Percentiles rank a stretch among this genome's conserved stretches.
phyloP scores from a whole-genome alignment of 2,888 invertebrate genomes.

The Diarsia brunnea region DNA sequence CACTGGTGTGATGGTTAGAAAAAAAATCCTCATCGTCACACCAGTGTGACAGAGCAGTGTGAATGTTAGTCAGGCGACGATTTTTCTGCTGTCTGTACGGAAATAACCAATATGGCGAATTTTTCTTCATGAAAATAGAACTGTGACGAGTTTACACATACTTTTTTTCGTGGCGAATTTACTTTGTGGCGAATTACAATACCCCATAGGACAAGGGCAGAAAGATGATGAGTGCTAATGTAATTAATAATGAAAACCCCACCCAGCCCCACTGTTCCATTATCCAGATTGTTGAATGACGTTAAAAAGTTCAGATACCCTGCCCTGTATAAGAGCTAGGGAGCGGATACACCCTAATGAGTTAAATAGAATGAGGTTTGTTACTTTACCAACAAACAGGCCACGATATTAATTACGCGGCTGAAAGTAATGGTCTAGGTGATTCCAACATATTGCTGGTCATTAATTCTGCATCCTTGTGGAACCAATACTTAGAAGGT shows the following conservation, averaged over 20 bases:
- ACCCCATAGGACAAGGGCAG: too few relatives aligned
- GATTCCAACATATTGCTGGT: neutral
- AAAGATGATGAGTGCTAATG: neutral
- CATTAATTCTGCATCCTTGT: conserved; percentile 6
- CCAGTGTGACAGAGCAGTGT: too few relatives aligned
- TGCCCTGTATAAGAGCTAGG: neutral
- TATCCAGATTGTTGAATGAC: neutral
- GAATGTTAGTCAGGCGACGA: too few relatives aligned
- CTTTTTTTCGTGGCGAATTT: too few relatives aligned
- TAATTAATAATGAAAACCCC: neutral
- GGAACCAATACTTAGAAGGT: conserved; percentile 3
- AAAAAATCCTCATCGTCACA: too few relatives aligned
- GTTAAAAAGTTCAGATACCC: neutral
- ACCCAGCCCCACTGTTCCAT: too few relatives aligned
- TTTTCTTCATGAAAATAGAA: too few relatives aligned
- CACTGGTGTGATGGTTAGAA: too few relatives aligned
- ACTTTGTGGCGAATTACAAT: too few relatives aligned
- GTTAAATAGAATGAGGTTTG: neutral
- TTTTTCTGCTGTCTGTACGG: too few relatives aligned
- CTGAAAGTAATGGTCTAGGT: conserved; percentile 13
- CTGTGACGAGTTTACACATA: too few relatives aligned
- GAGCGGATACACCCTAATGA: neutral
- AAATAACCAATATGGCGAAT: too few relatives aligned
- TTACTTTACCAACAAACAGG: neutral
- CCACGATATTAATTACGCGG: neutral